Base-by-base conservation (phyloP, 1,140 invertebrate genomes). In the Sesamia nonagrioides region DNA sequence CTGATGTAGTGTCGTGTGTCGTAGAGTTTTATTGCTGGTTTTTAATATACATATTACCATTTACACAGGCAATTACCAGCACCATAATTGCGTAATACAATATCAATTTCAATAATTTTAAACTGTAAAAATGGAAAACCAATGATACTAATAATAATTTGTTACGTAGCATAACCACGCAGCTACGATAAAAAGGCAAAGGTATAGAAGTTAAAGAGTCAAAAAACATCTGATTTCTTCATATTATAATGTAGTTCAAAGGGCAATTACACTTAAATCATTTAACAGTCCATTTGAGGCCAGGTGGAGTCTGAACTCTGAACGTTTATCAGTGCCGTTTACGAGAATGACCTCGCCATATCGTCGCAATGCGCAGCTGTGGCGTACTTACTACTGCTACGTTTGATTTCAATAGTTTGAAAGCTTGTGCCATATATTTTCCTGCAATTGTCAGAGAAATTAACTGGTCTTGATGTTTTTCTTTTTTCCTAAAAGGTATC, bases 331-430 rank as follows among this genome's bases (percentile, higher is more conserved):
- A 80, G 78, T 73, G 71, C 61, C 33, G 75, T 45, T 73, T 71
- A 42, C 56, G 69, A 40, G 78, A 79, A 82, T 79, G 84, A 83
- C 84, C 84, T 85, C 82, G 79, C 50, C 27, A 68, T 78, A 82
- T 72, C 72, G 79, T 79, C 82, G 82, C 82, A 83, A 56, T 83
- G 82, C 82, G 84, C 84, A 81, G 79, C 74, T 77, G 68, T 75
- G 18, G 18, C 40, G 27, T 50, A 63, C 17, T 11, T 60, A 56
- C 50, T 42, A 52, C 48, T 77, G 48, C 35, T 66, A 33, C 48
- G 50, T 48, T 77, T 54, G 61, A 54, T 54, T 66, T 75, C 42
- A 52, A 42, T 75, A 58, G 42, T 17, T 35, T 37, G 54, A 15
- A 17, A 42, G 17, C 33, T 66, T 21, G 17, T 18, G 37, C 9